phyloP scores from a whole-genome alignment of 1,140 invertebrate species.

The Drosophila pectinifera region DNA sequence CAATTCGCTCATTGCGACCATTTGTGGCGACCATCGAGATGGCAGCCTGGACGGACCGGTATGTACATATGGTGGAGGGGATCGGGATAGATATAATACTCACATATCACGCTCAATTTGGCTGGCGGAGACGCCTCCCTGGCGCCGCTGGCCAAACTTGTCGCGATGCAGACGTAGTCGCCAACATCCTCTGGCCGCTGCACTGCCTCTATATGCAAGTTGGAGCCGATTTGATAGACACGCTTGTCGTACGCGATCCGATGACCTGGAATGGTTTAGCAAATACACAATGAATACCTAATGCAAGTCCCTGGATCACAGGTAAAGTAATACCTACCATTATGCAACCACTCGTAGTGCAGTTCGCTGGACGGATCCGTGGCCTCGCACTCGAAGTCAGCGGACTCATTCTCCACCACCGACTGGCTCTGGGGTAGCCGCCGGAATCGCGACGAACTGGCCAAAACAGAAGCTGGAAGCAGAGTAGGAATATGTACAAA shows the following conservation, averaged over 20 bases:
- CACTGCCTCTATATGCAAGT: conserved; percentile 81
- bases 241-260: conserved; percentile 72
- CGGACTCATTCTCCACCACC: conserved; percentile 74
- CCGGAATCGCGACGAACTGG: conserved; percentile 63
- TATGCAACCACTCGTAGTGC: conserved; percentile 80
- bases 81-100: conserved; percentile 53
- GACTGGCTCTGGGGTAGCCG: conserved; percentile 73
- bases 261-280: conserved; percentile 64
- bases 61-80: background rate
- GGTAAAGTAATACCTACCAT: conserved; percentile 60
- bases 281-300: conserved; percentile 18
- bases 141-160: conserved; percentile 76
- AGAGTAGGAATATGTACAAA: background rate
- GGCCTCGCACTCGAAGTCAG: conserved; percentile 70
- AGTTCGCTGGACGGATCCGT: conserved; percentile 61
- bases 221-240: conserved; percentile 68
- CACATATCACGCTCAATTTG: conserved; percentile 80
- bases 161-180: conserved; percentile 82
- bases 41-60: no score
- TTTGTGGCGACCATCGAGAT: conserved; percentile 4
- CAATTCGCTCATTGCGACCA: conserved; percentile 40
- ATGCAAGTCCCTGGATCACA: conserved; percentile 2
- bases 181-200: conserved; percentile 71
- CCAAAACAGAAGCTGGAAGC: conserved; percentile 46
- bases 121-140: conserved; percentile 81